Conservation (phyloP, 2,888 invertebrate species). For the Autographa pulchrina region DNA sequence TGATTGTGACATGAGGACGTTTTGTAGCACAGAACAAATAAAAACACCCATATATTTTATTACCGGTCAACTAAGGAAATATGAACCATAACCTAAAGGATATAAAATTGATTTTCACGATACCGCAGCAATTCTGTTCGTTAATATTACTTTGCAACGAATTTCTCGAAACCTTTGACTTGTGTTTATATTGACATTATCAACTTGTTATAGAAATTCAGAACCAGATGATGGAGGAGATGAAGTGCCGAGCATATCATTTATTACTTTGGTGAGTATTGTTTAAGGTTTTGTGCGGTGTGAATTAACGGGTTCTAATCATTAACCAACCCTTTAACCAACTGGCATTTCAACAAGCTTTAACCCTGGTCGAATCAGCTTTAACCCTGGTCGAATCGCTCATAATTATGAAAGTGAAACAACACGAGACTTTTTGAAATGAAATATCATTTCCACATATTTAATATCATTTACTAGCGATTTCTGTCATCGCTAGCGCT, state of each 20-base stretch:
- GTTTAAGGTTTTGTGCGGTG: too few relatives aligned
- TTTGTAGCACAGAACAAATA: background rate
- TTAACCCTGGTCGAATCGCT: too few relatives aligned
- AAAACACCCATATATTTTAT: background rate
- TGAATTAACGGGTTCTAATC: background rate
- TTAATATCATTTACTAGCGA: too few relatives aligned
- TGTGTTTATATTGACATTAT: background rate
- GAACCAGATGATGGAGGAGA: slow-evolving; percentile 69
- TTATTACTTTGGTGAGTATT: slow-evolving; percentile 79
- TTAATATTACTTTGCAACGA: too few relatives aligned
- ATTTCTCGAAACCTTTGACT: background rate
- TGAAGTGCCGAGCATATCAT: slow-evolving; percentile 80
- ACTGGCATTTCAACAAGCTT: too few relatives aligned
- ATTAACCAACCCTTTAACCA: too few relatives aligned
- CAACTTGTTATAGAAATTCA: slow-evolving; percentile 66
- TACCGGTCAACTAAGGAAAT: background rate
- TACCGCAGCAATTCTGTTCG: background rate
- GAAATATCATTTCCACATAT: too few relatives aligned
- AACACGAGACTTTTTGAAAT: too few relatives aligned
- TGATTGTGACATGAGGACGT: background rate
- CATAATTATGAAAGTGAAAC: too few relatives aligned
- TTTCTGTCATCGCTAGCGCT: too few relatives aligned
- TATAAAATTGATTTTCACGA: background rate
- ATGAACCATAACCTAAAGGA: background rate
- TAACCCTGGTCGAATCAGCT: too few relatives aligned